Evolutionary conservation across 1,140 invertebrate species (phyloP).

Genomic region (Rhagoletis zephyria): DNA sequence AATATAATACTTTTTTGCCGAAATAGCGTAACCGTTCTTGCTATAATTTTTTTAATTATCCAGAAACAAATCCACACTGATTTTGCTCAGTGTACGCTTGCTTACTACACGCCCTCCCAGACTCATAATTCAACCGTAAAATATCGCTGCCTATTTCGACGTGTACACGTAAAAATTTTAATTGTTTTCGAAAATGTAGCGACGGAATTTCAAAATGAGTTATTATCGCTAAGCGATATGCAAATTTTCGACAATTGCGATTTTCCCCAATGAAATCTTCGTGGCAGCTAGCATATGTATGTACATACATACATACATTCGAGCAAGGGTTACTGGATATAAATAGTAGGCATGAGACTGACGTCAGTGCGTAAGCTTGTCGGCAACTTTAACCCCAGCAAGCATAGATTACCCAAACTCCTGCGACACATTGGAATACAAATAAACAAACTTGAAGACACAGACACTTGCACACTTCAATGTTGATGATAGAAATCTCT

Average conservation of each 20-base stretch:
- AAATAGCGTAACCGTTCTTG: no score
- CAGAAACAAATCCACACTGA: neutral
- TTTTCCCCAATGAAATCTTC: neutral
- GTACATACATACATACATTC: neutral
- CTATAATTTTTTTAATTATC: no score
- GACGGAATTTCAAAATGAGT: slow-evolving; percentile 72
- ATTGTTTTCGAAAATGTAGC: slow-evolving; percentile 58
- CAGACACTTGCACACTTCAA: neutral
- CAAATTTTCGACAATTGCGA: slow-evolving; percentile 52
- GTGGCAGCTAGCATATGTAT: no score
- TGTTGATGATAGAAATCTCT: slow-evolving; percentile 46
- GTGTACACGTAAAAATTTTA: slow-evolving; percentile 56
- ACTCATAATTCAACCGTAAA: no score
- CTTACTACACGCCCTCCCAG: no score
- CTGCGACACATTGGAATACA: no score
- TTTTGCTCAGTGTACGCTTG: slow-evolving; percentile 63
- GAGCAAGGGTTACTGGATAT: neutral
- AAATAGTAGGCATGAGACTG: no score
- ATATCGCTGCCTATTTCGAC: slow-evolving; percentile 55
- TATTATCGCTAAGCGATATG: slow-evolving; percentile 65
- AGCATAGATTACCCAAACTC: neutral
- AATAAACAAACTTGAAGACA: neutral
- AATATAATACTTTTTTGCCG: no score
- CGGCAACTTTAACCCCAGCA: neutral
- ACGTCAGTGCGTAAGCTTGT: neutral